Base-by-base conservation (phyloP, 2,888 invertebrate species). In the Hymenopus coronatus region DNA sequence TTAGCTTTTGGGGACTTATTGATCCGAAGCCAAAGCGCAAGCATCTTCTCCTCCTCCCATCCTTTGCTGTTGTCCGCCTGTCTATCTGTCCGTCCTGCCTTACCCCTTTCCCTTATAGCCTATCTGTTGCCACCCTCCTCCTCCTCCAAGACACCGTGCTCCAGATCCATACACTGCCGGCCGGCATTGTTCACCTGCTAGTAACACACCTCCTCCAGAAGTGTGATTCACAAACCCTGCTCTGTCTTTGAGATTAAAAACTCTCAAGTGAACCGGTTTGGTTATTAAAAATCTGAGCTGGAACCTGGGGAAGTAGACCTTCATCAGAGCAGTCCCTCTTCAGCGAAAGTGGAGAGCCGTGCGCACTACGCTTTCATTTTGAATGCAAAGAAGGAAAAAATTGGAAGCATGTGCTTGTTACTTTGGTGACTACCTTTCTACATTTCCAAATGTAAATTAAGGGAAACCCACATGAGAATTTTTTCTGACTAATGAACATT, bases 1-100 rank as follows among this genome's bases (percentile, higher is more conserved):
- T 90, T 90, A 90, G 90, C 90, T 90, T 90, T 90, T 90, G 89
- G 89, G 89, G 89, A 89, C 88, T 89, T 90, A 90, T 90, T 90
- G 90, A 90, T 90, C 90, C 90, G 86, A 70, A 82, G 85, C 83
- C 86, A 86, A 70, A 86, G 86, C 86, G 30, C 86, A 82, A 83
- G 90, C 90, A 90, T 90, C 90, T 90, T 90, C 90, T 85, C 85
- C 54, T 27, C 28, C 86, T 40, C 82, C 87, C 82, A 28, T 82
- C 15, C 87, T 40, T 33, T 8, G 81, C 88, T 33, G 30, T 33
- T n/a, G n/a, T n/a, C 88, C 54, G 54, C 54, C 54, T 70, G 54
- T 70, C 54, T 70, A 70, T 70, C 54, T 70, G 54, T n/a, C 81
- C 88, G n/a, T 81, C 82, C 70, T 86, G 28, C 28, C 88, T 81